Evolutionary conservation across 2,113 vertebrate species (phyloP).

Genomic region (Caranx ignobilis): DNA sequence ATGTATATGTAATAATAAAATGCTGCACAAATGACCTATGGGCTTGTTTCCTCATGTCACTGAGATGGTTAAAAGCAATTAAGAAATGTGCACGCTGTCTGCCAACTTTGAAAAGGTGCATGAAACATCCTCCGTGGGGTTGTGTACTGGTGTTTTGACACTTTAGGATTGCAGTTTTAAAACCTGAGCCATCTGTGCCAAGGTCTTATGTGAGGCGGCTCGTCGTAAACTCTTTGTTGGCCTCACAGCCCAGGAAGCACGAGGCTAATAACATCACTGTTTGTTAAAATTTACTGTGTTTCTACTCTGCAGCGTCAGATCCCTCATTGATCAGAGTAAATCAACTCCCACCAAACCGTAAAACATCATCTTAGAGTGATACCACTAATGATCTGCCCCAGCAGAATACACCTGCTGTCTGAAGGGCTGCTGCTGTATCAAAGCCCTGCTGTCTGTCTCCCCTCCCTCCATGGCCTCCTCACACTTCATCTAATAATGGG

Average conservation of each 20-base stretch:
- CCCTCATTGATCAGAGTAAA: constrained; percentile 75
- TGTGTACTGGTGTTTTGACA: constrained; percentile 42
- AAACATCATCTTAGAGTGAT: constrained; percentile 73
- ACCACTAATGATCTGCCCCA: constrained; percentile 66
- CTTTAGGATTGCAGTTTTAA: constrained; percentile 57
- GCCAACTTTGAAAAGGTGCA: constrained; percentile 20
- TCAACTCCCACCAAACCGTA: constrained; percentile 68
- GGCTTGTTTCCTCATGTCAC: neutral
- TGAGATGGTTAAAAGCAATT: neutral
- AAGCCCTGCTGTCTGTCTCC: constrained; percentile 63
- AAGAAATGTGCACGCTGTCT: neutral
- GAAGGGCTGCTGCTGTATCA: constrained; percentile 65
- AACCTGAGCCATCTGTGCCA: constrained; percentile 61
- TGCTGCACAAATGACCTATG: too few relatives aligned
- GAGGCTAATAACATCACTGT: constrained; percentile 74
- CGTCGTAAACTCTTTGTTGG: constrained; percentile 79
- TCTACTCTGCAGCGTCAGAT: constrained; percentile 65
- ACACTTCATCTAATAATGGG: constrained; percentile 79
- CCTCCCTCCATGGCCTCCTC: constrained; percentile 65
- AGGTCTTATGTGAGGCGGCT: constrained; percentile 73
- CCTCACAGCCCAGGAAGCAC: constrained; percentile 59
- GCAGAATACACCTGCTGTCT: constrained; percentile 61
- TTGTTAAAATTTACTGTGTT: constrained; percentile 77
- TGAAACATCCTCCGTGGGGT: constrained; percentile 10
- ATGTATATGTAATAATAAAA: too few relatives aligned